Evolutionary conservation across 2,888 invertebrate genomes (phyloP), one percentile per base, ranked within the genome.

Genomic region (Pseudanteris insignis): DNA sequence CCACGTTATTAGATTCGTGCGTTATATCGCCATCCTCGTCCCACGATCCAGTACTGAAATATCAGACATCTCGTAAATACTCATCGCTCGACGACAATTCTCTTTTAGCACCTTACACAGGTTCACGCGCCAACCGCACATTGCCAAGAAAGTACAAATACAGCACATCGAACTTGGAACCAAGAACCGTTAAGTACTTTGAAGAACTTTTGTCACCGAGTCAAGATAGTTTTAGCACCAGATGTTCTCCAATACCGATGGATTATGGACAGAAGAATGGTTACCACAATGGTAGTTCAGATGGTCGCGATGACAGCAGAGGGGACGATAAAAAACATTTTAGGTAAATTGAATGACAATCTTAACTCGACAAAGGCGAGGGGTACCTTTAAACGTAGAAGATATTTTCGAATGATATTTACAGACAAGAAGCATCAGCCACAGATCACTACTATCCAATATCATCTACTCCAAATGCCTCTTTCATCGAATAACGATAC

Each of bases 151-250:
- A 73, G 29, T 77, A 76, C 24, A 70, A 71, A 2, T 73, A 73
- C n/a, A 70, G 67, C 1, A 54, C 67, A 3, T 63, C 69, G 2
- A 68, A 66, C 33, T 53, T 69, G 0, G 73, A 75, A 14, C 72
- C 76, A 0, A 78, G 76, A 55, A 73, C 73, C 2, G 71, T 76
- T 1, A 74, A 77, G 33, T 79, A 79, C 46, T 79, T 74, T 48
- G 78, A 79, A 58, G 76, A 78, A 21, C 61, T 79, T 5, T 44
- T 79, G 34, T 63, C 78, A 0, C 77, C 79, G 12, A 67, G 67
- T 41, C 63, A 73, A 2, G 75, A 77, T 30, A 73, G 73, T 46
- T 51, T 72, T 9, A 58, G 71, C 7, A 33, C 68, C 2, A 60
- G 75, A 11, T 73, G 67, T 33, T 74, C 77, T 0, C 68, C 71